Evolutionary conservation across 2,888 invertebrate species (phyloP).

Genomic region (Tenodera sinensis): DNA sequence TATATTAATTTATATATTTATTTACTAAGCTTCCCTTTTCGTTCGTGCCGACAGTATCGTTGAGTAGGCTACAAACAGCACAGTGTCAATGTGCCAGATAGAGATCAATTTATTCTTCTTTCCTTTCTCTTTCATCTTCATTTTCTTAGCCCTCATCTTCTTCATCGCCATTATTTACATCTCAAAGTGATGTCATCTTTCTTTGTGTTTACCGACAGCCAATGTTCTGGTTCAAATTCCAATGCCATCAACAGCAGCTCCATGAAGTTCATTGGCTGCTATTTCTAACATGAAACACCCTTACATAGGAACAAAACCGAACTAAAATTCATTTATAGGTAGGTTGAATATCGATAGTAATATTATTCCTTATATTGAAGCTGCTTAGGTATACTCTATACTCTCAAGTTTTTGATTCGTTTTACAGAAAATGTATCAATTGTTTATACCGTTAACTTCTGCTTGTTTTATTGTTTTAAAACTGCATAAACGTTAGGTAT

Average conservation of each 20-base stretch:
- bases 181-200: neutral
- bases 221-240: neutral
- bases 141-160: neutral
- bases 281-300: too few relatives aligned
- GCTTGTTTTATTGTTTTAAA: too few relatives aligned
- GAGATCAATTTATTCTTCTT: neutral
- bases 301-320: too few relatives aligned
- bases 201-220: neutral
- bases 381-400: too few relatives aligned
- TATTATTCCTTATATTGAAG: too few relatives aligned
- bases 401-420: too few relatives aligned
- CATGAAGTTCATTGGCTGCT: neutral
- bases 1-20: neutral
- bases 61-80: neutral
- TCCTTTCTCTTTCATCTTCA: neutral
- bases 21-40: neutral
- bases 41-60: neutral
- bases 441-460: too few relatives aligned
- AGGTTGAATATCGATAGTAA: too few relatives aligned
- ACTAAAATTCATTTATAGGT: too few relatives aligned
- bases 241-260: neutral
- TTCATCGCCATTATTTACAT: neutral
- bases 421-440: too few relatives aligned
- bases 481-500: too few relatives aligned
- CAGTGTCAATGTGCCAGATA: neutral